Evolutionary conservation across 2,113 vertebrate genomes (phyloP).

Genomic region (Barnardius zonarius): DNA sequence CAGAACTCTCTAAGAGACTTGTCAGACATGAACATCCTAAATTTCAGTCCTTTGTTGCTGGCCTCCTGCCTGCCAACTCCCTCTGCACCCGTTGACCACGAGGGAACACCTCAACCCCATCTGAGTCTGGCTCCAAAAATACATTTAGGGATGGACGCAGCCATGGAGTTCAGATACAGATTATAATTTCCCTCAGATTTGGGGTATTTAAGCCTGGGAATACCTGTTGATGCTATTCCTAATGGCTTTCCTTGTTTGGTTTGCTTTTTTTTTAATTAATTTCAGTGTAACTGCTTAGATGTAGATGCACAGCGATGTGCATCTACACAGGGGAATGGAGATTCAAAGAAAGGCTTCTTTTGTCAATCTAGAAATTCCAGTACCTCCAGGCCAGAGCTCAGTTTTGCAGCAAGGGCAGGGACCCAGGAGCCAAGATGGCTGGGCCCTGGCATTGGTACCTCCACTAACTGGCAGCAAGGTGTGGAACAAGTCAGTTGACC

Average conservation of each 20-base stretch:
- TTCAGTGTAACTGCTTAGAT: neutral
- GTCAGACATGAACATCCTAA: neutral
- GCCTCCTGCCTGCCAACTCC: neutral
- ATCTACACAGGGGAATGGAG: neutral
- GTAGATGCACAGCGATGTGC: neutral
- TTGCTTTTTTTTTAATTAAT: neutral
- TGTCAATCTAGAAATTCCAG: neutral
- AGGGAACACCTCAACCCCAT: neutral
- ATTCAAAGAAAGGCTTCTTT: neutral
- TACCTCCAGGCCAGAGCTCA: neutral
- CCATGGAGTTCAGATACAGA: neutral
- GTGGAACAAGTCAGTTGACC: slow-evolving; percentile 43
- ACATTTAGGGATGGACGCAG: neutral
- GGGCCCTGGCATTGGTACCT: neutral
- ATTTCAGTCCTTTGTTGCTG: neutral
- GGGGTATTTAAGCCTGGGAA: neutral
- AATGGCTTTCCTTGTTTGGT: neutral
- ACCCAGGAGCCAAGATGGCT: neutral
- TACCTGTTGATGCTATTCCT: neutral
- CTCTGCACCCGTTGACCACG: accelerated
- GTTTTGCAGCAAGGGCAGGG: neutral
- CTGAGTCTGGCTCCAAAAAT: neutral
- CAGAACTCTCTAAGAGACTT: neutral
- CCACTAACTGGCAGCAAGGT: neutral
- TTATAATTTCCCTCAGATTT: neutral